Conservation (phyloP, 2,888 invertebrate genomes). For the Ethmia dodecea region DNA sequence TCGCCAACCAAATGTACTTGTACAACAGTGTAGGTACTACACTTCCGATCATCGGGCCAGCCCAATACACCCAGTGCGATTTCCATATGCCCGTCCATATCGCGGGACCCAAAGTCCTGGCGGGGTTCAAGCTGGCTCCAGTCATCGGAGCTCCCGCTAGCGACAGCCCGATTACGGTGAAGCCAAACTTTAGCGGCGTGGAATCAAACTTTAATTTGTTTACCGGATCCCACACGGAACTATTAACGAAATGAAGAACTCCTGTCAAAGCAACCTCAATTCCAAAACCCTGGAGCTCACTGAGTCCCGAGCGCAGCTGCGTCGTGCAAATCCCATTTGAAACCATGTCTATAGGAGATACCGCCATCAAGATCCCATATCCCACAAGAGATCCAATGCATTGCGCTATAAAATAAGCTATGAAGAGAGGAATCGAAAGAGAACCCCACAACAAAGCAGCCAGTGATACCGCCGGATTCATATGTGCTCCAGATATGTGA, state of each 20-base stretch:
- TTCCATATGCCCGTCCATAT: conserved; percentile 81
- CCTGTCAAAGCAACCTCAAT: conserved; percentile 82
- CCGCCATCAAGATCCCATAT: conserved; percentile 77
- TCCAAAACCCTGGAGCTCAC: conserved; percentile 71
- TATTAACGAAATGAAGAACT: conserved; percentile 80
- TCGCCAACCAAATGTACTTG: conserved; percentile 23
- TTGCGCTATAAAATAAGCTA: conserved; percentile 81
- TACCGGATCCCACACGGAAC: conserved; percentile 86
- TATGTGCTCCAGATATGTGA: conserved; percentile 86
- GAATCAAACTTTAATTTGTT: conserved; percentile 81
- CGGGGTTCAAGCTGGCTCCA: conserved; percentile 85
- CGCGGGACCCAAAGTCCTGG: conserved; percentile 84
- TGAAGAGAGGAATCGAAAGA: conserved; percentile 72
- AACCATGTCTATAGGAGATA: conserved; percentile 60
- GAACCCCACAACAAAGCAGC: conserved; percentile 79
- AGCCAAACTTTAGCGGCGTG: conserved; percentile 81
- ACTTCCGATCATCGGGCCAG: conserved; percentile 74
- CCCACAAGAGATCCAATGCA: conserved; percentile 82
- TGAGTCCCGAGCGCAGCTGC: conserved; percentile 64
- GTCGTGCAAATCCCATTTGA: conserved; percentile 80
- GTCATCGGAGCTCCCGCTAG: conserved; percentile 83
- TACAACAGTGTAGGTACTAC: conserved; percentile 42
- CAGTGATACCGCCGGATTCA: conserved; percentile 87
- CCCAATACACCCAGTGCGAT: conserved; percentile 85
- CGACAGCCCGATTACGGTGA: conserved; percentile 81